Conservation (phyloP, 2,888 invertebrate species). For the Seira musarum region DNA sequence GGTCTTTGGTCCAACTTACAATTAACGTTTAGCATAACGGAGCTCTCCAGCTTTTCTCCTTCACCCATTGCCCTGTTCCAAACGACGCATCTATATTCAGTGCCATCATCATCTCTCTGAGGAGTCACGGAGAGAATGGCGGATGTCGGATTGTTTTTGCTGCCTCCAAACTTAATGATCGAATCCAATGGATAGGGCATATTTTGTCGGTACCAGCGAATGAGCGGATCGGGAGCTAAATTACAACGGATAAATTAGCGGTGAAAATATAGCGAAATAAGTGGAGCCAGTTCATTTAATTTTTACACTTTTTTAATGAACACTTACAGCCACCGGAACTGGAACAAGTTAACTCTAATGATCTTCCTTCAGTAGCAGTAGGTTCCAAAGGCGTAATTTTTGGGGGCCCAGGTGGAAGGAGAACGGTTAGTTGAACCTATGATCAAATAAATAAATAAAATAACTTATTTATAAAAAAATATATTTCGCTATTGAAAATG, state of each 20-base stretch:
- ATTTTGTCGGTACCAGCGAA: constrained; percentile 86
- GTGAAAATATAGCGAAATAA: too few relatives aligned
- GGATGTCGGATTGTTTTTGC: constrained; percentile 82
- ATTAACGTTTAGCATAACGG: constrained; percentile 87
- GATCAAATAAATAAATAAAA: too few relatives aligned
- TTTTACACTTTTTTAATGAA: too few relatives aligned
- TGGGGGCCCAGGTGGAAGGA: constrained; percentile 88
- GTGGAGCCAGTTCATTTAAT: too few relatives aligned
- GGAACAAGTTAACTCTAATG: constrained; percentile 74
- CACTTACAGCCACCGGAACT: constrained; percentile 84
- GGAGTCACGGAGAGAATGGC: constrained; percentile 85
- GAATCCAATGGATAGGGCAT: constrained; percentile 82
- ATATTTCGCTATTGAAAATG: too few relatives aligned
- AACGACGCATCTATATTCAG: constrained; percentile 88
- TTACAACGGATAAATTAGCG: too few relatives aligned
- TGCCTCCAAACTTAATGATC: constrained; percentile 78
- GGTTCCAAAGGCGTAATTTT: constrained; percentile 83
- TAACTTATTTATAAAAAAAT: too few relatives aligned
- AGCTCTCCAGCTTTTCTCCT: constrained; percentile 84
- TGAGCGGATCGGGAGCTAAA: constrained; percentile 83
- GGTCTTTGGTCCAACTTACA: constrained; percentile 79
- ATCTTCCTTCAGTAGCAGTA: constrained; percentile 81
- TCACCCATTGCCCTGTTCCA: constrained; percentile 91
- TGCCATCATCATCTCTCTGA: constrained; percentile 87
- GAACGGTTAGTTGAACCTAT: constrained; percentile 88